phyloP scores from a whole-genome alignment of 1,140 invertebrate species.

The Drosophila neocordata region DNA sequence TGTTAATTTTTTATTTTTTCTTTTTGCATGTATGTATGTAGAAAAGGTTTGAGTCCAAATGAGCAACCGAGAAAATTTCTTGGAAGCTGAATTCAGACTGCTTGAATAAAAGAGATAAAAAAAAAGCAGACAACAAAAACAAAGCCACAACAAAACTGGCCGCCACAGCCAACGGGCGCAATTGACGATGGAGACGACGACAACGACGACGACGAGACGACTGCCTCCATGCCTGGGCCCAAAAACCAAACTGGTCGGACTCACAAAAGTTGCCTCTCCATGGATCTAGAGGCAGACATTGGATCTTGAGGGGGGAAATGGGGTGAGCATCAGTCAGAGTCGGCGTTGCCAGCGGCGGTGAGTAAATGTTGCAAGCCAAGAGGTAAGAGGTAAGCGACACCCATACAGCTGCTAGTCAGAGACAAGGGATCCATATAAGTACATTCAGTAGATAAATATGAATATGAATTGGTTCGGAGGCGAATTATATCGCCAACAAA shows the following conservation, averaged over 20 bases:
- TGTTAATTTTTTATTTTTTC: constrained; percentile 26
- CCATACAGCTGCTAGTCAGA: constrained; percentile 29
- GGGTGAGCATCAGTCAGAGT: background rate
- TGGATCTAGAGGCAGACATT: constrained; percentile 17
- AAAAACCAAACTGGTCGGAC: constrained; percentile 40
- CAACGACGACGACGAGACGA: constrained; percentile 13
- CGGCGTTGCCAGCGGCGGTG: constrained; percentile 27
- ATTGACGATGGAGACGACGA: constrained; percentile 12
- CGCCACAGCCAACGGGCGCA: constrained; percentile 20
- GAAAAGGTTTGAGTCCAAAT: constrained; percentile 40
- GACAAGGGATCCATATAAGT: constrained; percentile 61
- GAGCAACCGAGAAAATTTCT: constrained; percentile 53
- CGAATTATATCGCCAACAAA: constrained; percentile 11
- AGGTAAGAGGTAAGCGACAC: constrained; percentile 41
- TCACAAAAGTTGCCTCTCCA: constrained; percentile 13
- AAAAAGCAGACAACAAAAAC: constrained; percentile 35
- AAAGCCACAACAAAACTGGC: constrained; percentile 46
- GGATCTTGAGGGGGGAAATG: constrained; percentile 2
- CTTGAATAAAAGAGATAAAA: constrained; percentile 26
- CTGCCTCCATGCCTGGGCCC: constrained; percentile 29
- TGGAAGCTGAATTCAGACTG: constrained; percentile 57
- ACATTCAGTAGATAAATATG: constrained; percentile 32
- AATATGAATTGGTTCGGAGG: constrained; percentile 34
- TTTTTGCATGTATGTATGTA: constrained; percentile 35
- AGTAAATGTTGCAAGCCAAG: constrained; percentile 63